These are phyloP conservation scores for Lagopus leucura DNA, from an alignment of 2,113 vertebrate genomes.

Conservation along the genomic window DNA sequence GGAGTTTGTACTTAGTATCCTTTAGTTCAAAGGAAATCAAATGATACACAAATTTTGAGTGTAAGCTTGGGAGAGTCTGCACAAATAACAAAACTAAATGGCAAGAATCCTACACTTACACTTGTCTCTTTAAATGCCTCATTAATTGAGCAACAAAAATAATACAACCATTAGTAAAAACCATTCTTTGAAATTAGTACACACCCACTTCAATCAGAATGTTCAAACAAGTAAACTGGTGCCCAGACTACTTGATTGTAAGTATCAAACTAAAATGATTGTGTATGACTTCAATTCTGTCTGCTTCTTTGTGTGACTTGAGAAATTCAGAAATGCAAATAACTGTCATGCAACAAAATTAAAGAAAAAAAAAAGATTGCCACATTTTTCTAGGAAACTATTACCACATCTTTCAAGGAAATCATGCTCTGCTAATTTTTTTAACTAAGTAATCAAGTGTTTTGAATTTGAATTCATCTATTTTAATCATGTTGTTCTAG, in stretches of 20 bases:
- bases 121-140: not conserved
- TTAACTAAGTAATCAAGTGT: not conserved
- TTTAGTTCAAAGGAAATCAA: not conserved
- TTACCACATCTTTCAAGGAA: constrained; percentile 52
- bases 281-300: not conserved
- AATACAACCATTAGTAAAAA: constrained; percentile 8
- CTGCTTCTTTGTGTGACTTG: not conserved
- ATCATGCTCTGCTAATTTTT: constrained; percentile 19
- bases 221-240: not conserved
- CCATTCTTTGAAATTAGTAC: not conserved
- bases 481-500: constrained; percentile 27
- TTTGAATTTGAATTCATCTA: constrained; percentile 26
- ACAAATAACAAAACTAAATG: not conserved
- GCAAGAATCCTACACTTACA: not conserved
- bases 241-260: not conserved
- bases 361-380: not conserved
- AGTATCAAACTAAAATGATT: not conserved
- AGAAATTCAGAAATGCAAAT: not conserved
- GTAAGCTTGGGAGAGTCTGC: not conserved
- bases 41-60: not conserved
- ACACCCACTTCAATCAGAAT: not conserved
- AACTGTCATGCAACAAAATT: not conserved
- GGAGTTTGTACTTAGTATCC: not conserved
- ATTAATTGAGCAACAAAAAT: not conserved
- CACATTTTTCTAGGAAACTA: constrained; percentile 61